Conservation (phyloP, 37 sponge, comb jelly and placozoan genomes). For the Cliona cf. orientalis region DNA sequence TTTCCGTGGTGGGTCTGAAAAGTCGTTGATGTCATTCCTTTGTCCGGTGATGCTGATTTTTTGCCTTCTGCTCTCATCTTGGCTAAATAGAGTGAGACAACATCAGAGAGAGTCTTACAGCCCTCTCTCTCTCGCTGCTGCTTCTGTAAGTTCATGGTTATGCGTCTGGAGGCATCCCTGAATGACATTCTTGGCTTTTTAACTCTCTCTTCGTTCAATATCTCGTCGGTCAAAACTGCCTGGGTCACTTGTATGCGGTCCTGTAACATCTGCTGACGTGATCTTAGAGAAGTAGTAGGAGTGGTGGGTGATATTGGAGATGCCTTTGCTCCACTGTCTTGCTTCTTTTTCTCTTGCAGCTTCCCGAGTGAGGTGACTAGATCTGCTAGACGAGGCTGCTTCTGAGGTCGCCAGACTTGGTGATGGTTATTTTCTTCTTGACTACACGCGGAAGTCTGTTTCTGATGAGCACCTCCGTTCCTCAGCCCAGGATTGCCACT, state of each 20-base stretch:
- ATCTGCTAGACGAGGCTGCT: slow-evolving; percentile 13
- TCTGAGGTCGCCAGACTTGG: slow-evolving; percentile 38
- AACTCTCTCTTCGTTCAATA: slow-evolving; percentile 5
- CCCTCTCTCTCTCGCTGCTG: neutral
- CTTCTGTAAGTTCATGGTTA: neutral
- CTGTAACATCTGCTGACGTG: slow-evolving; percentile 27
- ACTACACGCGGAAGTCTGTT: slow-evolving; percentile 1
- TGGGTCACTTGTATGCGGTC: slow-evolving; percentile 39
- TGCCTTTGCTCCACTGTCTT: neutral
- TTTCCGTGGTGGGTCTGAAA: too few species aligned
- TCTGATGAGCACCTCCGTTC: neutral
- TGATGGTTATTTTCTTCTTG: slow-evolving; percentile 42
- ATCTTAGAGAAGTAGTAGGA: neutral
- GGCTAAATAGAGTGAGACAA: slow-evolving; percentile 3
- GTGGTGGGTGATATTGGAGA: too few species aligned
- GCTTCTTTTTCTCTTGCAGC: neutral
- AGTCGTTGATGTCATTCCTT: too few species aligned
- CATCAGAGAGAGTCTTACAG: neutral
- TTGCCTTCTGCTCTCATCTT: slow-evolving; percentile 8
- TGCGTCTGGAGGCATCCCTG: slow-evolving; percentile 11
- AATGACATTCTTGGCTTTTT: neutral
- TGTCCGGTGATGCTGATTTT: too few species aligned
- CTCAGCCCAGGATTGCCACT: neutral
- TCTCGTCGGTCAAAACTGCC: slow-evolving; percentile 37
- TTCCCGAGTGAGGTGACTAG: neutral